These are phyloP conservation scores for Cataglyphis livida DNA, from an alignment of 2,888 invertebrate species.

Conservation along the genomic window DNA sequence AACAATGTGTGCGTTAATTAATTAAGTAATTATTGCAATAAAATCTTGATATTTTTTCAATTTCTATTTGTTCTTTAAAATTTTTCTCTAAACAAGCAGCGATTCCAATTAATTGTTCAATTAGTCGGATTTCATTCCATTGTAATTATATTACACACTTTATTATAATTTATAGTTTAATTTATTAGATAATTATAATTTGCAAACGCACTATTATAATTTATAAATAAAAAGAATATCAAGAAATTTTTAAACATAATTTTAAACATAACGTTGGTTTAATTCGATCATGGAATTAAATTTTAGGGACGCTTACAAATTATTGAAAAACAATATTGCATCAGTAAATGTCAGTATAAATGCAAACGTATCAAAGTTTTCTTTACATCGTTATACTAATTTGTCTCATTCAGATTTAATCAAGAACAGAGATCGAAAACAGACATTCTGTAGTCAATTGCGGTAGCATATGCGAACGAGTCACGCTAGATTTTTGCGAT, in stretches of 20 bases:
- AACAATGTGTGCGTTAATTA: background rate
- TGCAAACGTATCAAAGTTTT: background rate
- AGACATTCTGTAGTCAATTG: constrained; percentile 33
- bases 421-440: background rate
- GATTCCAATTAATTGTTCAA: background rate
- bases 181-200: constrained; percentile 10
- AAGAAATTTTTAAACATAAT: background rate
- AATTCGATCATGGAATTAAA: constrained; percentile 3
- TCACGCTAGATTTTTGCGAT: constrained; percentile 32
- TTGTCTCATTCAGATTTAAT: background rate
- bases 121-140: background rate
- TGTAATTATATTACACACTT: background rate
- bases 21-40: background rate
- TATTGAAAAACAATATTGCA: background rate
- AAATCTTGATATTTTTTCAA: background rate
- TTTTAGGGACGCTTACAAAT: background rate
- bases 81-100: background rate
- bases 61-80: background rate
- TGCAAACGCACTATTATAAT: background rate
- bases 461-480: background rate
- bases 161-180: constrained; percentile 2
- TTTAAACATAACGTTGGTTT: background rate
- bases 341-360: background rate
- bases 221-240: background rate
- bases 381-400: background rate